Base-by-base conservation (phyloP, 2,888 invertebrate genomes). In the Microdon myrmicae region DNA sequence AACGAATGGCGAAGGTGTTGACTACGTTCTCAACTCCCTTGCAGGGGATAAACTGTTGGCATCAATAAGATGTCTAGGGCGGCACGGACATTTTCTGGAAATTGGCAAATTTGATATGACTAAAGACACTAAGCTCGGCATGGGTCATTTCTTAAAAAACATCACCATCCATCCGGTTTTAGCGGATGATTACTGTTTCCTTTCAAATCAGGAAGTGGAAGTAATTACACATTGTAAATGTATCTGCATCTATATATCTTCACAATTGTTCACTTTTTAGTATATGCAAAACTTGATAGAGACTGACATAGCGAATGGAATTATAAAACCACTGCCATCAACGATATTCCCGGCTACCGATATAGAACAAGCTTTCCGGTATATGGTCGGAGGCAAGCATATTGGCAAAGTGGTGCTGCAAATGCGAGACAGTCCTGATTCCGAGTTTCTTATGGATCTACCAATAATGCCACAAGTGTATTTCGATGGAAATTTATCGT, bases 1-100 rank as follows among this genome's bases (percentile, higher is more conserved):
- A 72, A 96, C 96, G 0, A 83, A 88, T 4, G 96, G 96, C 7
- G 83, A 83, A 69, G 96, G 96, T 23, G 96, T 98, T 0, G 92
- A 98, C 73, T 81, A 96, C 43, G 90, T 97, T 8, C 81, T 94
- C 4, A 98, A 98, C 78, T 96, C 95, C 0, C 80, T 98, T 29
- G 87, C 96, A 0, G 96, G 94, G 72, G 96, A 97, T 32, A 96
- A 96, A 78, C 83, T 96, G 0, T 84, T 86, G 72, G 90, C 87
- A 0, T 87, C 87, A 0, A 76, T 87, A 0, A 80, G 86, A 2
- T 88, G 88, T 68, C 75, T 88, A 6, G 85, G 82, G 0, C 69
- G 69, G 2, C 81, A 82, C 1, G 88, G 93, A 6, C 82, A 87
- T 51, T 94, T 94, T 78, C 76, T 93, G 37, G 93, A 94, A 81